Evolutionary conservation across 2,113 vertebrate species (phyloP).

Genomic region (Hyperoodon ampullatus): DNA sequence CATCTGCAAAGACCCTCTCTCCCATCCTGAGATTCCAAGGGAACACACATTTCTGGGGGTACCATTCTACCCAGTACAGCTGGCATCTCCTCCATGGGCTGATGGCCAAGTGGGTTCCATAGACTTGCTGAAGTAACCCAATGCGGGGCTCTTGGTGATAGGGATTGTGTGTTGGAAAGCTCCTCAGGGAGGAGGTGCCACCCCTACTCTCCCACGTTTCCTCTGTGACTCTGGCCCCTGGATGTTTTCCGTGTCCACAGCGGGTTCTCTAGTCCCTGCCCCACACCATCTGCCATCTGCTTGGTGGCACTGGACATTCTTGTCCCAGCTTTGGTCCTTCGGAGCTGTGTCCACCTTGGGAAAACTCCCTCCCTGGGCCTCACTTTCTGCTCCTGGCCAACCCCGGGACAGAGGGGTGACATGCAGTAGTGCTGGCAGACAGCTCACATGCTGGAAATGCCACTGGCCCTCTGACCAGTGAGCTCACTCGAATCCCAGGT

Average conservation of each 20-base stretch:
- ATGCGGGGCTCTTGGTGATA: rapidly evolving
- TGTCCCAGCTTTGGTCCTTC: background rate
- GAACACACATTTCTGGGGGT: rapidly evolving
- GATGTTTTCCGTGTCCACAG: background rate
- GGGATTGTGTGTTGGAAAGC: background rate
- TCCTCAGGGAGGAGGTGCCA: background rate
- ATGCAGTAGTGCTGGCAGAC: rapidly evolving
- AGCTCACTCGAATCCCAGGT: background rate
- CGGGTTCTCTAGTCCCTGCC: background rate
- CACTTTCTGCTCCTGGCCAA: background rate
- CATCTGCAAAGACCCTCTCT: background rate
- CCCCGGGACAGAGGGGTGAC: no score
- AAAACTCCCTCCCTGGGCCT: background rate
- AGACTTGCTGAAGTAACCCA: background rate
- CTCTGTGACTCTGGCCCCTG: background rate
- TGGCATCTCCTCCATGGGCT: rapidly evolving
- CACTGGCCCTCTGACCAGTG: background rate
- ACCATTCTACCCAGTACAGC: background rate
- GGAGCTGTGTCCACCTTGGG: background rate
- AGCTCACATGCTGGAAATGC: no score
- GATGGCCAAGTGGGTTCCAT: background rate
- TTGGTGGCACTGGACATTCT: background rate
- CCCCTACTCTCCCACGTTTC: background rate
- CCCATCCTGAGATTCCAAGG: background rate
- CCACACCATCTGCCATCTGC: background rate